These are phyloP conservation scores for Prionace glauca DNA, from an alignment of 2,797 vertebrate genomes.

Conservation along the genomic window DNA sequence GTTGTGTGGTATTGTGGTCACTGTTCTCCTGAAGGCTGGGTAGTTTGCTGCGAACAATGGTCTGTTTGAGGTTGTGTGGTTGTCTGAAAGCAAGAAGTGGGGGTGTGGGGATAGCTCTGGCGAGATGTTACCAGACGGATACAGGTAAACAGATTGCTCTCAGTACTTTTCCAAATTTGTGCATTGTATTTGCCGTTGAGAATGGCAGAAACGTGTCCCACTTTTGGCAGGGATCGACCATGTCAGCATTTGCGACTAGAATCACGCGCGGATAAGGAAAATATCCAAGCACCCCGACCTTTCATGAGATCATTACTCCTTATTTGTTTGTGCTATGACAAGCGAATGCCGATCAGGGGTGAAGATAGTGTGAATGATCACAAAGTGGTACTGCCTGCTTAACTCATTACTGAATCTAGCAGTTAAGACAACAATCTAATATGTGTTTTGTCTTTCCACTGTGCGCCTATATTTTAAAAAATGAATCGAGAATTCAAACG, in stretches of 20 bases:
- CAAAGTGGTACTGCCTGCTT: not conserved
- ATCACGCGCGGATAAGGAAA: not conserved
- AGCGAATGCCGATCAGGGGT: not conserved
- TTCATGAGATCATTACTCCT: not conserved
- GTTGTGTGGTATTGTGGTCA: no score
- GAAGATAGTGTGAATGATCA: not conserved
- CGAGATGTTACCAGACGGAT: not conserved
- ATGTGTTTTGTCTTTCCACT: not conserved
- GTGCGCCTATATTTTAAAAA: not conserved
- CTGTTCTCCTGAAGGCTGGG: no score
- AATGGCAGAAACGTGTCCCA: not conserved
- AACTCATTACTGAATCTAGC: not conserved
- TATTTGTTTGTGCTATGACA: not conserved
- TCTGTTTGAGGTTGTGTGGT: no score
- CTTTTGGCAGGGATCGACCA: not conserved
- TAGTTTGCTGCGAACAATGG: no score
- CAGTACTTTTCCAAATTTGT: not conserved
- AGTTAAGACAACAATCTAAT: not conserved
- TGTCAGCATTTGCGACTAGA: not conserved
- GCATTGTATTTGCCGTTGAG: not conserved
- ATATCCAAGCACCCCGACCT: not conserved
- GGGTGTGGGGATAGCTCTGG: no score
- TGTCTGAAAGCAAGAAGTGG: no score
- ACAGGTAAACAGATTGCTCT: not conserved
- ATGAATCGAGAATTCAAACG: not conserved